These are phyloP conservation scores for Oreochromis tanganicae DNA, from an alignment of 2,113 vertebrate genomes.

Conservation along the genomic window DNA sequence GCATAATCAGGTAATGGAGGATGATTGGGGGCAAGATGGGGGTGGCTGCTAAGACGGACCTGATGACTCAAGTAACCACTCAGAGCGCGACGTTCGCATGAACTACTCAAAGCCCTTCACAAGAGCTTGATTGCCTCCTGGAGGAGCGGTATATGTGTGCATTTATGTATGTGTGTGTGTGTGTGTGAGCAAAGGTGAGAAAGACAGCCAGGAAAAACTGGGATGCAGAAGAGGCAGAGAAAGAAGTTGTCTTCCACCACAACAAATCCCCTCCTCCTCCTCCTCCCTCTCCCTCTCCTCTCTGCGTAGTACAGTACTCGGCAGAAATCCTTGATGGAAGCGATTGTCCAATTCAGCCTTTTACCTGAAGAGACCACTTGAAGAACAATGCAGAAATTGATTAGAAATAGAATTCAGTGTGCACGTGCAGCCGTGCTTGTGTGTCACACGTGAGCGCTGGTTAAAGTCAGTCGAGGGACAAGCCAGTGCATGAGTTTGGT, in stretches of 20 bases:
- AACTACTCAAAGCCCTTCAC: conserved; percentile 52
- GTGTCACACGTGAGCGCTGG: neutral
- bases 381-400: conserved; percentile 52
- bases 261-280: neutral
- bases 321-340: conserved; percentile 61
- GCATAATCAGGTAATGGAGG: conserved; percentile 50
- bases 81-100: neutral
- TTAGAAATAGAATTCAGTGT: conserved; percentile 36
- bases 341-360: conserved; percentile 43
- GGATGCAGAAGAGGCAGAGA: conserved; percentile 11
- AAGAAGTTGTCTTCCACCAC: conserved; percentile 27
- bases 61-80: conserved; percentile 60
- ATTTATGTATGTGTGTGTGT: neutral
- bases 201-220: conserved; percentile 46
- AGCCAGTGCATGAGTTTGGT: neutral
- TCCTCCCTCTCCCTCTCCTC: neutral
- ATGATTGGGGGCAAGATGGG: conserved; percentile 56
- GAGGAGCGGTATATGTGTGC: conserved; percentile 13
- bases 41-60: conserved; percentile 58
- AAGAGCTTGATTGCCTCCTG: conserved; percentile 67
- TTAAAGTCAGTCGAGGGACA: neutral
- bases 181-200: conserved; percentile 14
- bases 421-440: neutral
- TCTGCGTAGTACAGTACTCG: conserved; percentile 37
- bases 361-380: conserved; percentile 63